Percentiles rank a stretch among this genome's conserved stretches.
Evolutionary conservation across 1,140 invertebrate genomes (phyloP).

Genomic region (Trigoniulus corallinus): DNA sequence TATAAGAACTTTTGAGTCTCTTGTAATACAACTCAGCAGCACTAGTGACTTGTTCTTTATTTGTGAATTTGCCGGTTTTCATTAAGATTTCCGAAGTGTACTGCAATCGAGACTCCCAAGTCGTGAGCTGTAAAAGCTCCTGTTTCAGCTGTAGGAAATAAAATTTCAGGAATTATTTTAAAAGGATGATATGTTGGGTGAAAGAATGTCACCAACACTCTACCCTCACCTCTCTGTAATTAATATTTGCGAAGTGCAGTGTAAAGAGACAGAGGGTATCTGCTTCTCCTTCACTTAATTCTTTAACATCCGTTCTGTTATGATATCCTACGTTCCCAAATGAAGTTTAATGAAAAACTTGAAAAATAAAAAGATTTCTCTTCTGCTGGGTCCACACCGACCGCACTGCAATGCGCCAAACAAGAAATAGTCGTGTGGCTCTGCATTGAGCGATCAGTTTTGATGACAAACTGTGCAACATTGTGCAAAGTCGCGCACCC

Average conservation of each 20-base stretch:
- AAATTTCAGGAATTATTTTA: conserved; percentile 5
- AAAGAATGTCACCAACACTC: too few species aligned
- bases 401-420: too few species aligned
- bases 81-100: conserved; percentile 24
- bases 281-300: conserved; percentile 33
- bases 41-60: conserved; percentile 33
- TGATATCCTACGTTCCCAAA: conserved; percentile 22
- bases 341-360: too few species aligned
- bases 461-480: too few species aligned
- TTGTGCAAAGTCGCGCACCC: too few species aligned
- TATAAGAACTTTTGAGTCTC: conserved; percentile 49
- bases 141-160: conserved; percentile 28
- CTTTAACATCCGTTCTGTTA: conserved; percentile 4
- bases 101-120: conserved; percentile 23
- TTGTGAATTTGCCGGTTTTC: conserved; percentile 20
- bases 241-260: conserved; percentile 55
- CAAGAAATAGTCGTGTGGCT: too few species aligned
- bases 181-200: too few species aligned
- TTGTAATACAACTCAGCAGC: conserved; percentile 56
- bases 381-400: too few species aligned
- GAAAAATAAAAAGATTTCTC: too few species aligned
- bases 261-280: conserved; percentile 64
- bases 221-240: conserved; percentile 55
- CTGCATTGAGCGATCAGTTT: too few species aligned
- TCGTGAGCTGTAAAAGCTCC: conserved; percentile 32